Conservation (phyloP, 1,140 invertebrate species). For the Lordiphosa clarofinis region DNA sequence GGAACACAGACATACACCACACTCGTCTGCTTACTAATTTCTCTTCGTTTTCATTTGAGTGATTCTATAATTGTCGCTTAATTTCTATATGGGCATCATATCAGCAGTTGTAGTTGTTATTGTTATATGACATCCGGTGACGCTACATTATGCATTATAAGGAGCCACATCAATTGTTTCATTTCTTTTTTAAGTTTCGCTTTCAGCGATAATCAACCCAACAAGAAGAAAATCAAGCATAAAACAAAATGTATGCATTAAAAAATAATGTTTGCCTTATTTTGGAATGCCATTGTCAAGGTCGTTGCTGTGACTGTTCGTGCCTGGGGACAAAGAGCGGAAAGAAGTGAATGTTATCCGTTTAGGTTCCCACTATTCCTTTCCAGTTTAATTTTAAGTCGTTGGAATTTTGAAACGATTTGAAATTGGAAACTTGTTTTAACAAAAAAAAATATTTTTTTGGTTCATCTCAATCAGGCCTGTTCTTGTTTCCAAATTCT, state of each 20-base stretch:
- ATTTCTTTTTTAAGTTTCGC: conserved; percentile 10
- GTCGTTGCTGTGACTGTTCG: conserved; percentile 21
- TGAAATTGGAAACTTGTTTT: too few relatives aligned
- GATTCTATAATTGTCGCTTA: conserved; percentile 16
- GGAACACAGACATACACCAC: neutral
- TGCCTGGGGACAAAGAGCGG: conserved; percentile 5
- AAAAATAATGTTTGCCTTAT: conserved; percentile 14
- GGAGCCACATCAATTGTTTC: conserved; percentile 33
- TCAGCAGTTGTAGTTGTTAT: conserved; percentile 21
- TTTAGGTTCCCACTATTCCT: conserved; percentile 5
- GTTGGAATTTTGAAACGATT: too few relatives aligned
- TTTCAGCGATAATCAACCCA: conserved; percentile 23
- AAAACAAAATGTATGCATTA: neutral
- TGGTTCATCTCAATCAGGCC: too few relatives aligned
- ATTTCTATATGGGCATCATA: conserved; percentile 44
- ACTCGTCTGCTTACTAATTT: conserved; percentile 32
- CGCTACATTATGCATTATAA: conserved; percentile 16
- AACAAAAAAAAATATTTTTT: too few relatives aligned
- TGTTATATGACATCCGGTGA: conserved; percentile 42
- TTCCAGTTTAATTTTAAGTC: too few relatives aligned
- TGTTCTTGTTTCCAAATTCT: too few relatives aligned
- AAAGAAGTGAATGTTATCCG: neutral
- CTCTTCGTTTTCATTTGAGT: conserved; percentile 33
- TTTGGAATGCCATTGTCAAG: conserved; percentile 37
- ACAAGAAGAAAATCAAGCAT: conserved; percentile 3